phyloP scores from a whole-genome alignment of 1,140 invertebrate species.

The Tyrophagus putrescentiae region DNA sequence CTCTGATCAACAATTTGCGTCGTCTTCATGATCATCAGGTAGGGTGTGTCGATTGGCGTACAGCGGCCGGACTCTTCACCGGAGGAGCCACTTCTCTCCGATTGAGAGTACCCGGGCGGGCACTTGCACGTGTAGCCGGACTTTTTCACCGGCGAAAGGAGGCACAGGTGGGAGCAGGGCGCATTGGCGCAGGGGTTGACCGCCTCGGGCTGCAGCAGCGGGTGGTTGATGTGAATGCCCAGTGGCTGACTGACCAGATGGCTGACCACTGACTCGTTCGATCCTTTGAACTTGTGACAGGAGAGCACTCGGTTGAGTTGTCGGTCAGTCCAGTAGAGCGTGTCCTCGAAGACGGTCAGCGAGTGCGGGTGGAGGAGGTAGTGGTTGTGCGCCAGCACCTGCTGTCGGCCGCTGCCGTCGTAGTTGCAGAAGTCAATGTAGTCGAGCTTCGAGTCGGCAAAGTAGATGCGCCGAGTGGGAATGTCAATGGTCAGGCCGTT shows the following conservation, averaged over 20 bases:
- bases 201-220: conserved; percentile 61
- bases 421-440: conserved; percentile 98
- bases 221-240: conserved; percentile 84
- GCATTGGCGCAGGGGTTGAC: conserved; percentile 63
- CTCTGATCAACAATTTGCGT: conserved; percentile 72
- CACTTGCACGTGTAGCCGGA: conserved; percentile 76
- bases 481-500: conserved; percentile 90
- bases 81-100: conserved; percentile 34
- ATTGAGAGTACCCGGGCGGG: conserved; percentile 60
- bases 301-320: conserved; percentile 67
- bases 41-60: conserved; percentile 66
- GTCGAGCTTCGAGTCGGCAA: conserved; percentile 91
- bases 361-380: conserved; percentile 91
- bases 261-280: conserved; percentile 79
- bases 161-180: conserved; percentile 75
- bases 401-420: conserved; percentile 72
- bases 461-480: conserved; percentile 82
- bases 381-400: conserved; percentile 42
- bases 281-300: conserved; percentile 75
- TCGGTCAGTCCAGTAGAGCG: conserved; percentile 89
- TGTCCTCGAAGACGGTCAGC: conserved; percentile 67
- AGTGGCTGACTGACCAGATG: conserved; percentile 85
- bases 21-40: conserved; percentile 76
- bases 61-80: conserved; percentile 61
- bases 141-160: conserved; percentile 52